Evolutionary conservation across 2,888 invertebrate species (phyloP).

Genomic region (Cheilosia vernalis): DNA sequence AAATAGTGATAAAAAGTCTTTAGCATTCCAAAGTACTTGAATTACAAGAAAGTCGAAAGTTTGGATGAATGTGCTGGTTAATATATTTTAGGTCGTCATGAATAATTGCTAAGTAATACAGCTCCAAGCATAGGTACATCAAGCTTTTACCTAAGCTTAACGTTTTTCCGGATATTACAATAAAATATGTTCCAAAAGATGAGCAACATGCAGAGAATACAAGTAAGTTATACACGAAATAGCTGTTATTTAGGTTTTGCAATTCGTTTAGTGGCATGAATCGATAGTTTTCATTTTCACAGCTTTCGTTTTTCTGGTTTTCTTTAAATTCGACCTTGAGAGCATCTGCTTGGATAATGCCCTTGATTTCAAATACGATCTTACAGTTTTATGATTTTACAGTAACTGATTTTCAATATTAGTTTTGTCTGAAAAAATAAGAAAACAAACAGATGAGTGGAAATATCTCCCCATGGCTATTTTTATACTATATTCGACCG

Average conservation of each 20-base stretch:
- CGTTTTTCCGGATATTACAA: background rate
- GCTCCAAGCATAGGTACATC: background rate
- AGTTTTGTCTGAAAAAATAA: constrained; percentile 31
- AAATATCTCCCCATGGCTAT: no score
- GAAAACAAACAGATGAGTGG: background rate
- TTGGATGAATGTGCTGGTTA: no score
- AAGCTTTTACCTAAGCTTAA: background rate
- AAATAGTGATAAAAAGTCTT: no score
- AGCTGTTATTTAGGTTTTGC: constrained; percentile 17
- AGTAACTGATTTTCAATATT: background rate
- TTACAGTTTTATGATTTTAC: constrained; percentile 23
- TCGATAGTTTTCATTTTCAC: constrained; percentile 80
- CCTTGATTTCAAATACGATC: constrained; percentile 83
- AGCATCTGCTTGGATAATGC: constrained; percentile 79
- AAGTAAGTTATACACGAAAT: background rate
- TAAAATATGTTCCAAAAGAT: background rate
- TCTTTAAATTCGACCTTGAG: constrained; percentile 77
- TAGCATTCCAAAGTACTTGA: no score
- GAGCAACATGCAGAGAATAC: background rate
- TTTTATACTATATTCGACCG: no score
- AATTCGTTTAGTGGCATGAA: constrained; percentile 25
- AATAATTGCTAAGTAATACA: background rate
- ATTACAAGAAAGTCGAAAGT: no score
- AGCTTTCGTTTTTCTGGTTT: constrained; percentile 81
- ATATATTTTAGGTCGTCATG: no score